Evolutionary conservation across 2,113 vertebrate genomes (phyloP), one percentile per base, ranked within the genome.

Genomic region (Rhegmatorhina hoffmannsi): DNA sequence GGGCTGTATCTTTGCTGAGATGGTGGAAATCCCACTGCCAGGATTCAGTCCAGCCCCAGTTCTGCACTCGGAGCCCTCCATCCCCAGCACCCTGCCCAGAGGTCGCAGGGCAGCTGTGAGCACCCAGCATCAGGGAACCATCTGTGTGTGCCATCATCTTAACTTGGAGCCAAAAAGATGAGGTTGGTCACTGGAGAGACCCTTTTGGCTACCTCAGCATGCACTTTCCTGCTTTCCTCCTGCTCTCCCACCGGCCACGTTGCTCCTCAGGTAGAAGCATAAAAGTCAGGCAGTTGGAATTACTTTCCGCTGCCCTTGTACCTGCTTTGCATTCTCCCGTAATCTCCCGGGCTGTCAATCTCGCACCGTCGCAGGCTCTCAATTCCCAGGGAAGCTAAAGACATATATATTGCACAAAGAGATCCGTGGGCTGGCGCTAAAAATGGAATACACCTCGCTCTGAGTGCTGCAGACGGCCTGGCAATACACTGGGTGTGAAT

Each of bases 321-420:
- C 43, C 95, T 96, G 89, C 67, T 96, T 92, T 92, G 93, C 78
- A 96, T 94, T 92, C 93, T 73, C 63, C 86, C 1, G 2, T 82
- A 87, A 69, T 95, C 94, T 95, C 93, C 74, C 8, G 2, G 94
- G 90, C 94, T 95, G 94, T 95, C 96, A 95, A 47, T 96, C 94
- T 86, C 3, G 0, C 62, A 19, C 70, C 2, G 10, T 91, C 5
- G 18, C 21, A 28, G 85, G 90, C 83, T 94, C 83, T 90, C 80
- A 75, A 92, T 89, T 93, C 92, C 86, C 90, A 72, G 81, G 86
- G 80, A 93, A 93, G 80, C 93, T 36, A 52, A 90, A 86, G 87
- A 92, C 79, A 55, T 68, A 79, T 85, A 80, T 87, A 78, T 78
- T 89, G 90, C 93, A 95, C 69, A 90, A 92, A 89, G 83, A 79